Evolutionary conservation across 2,888 invertebrate species (phyloP).

Genomic region (Drosophila hamatofila): DNA sequence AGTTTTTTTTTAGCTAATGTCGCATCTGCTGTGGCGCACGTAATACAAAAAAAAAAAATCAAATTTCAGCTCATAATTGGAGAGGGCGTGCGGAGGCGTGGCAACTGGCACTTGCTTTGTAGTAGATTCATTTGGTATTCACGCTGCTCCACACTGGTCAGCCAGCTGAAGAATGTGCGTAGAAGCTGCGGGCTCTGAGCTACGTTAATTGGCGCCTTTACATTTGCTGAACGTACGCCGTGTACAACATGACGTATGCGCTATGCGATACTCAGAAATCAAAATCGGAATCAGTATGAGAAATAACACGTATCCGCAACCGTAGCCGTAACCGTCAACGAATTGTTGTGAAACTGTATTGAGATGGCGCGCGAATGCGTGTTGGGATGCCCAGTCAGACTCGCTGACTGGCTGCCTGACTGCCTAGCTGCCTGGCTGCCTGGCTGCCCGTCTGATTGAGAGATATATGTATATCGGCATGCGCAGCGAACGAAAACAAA

Average conservation of each 20-base stretch:
- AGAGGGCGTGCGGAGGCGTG: conserved; percentile 2
- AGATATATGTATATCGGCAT: conserved; percentile 53
- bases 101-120: conserved; percentile 69
- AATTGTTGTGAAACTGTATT: neutral
- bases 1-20: conserved; percentile 14
- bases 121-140: conserved; percentile 64
- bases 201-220: conserved; percentile 40
- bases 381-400: conserved; percentile 54
- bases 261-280: conserved; percentile 29
- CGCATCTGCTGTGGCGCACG: conserved; percentile 15
- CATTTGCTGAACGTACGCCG: conserved; percentile 30
- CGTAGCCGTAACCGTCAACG: conserved; percentile 12
- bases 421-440: too few relatives aligned
- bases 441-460: conserved; percentile 35
- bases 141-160: conserved; percentile 29
- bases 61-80: conserved; percentile 31
- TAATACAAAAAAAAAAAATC: conserved; percentile 20
- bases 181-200: conserved; percentile 3
- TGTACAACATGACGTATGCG: conserved; percentile 69
- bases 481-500: conserved; percentile 41
- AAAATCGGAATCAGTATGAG: neutral
- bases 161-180: conserved; percentile 44
- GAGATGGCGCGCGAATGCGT: conserved; percentile 40
- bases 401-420: conserved; percentile 34
- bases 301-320: conserved; percentile 40